Evolutionary conservation across 92 coral and sea anemone species (phyloP).

Genomic region (Hydrozoanthus gracilis): DNA sequence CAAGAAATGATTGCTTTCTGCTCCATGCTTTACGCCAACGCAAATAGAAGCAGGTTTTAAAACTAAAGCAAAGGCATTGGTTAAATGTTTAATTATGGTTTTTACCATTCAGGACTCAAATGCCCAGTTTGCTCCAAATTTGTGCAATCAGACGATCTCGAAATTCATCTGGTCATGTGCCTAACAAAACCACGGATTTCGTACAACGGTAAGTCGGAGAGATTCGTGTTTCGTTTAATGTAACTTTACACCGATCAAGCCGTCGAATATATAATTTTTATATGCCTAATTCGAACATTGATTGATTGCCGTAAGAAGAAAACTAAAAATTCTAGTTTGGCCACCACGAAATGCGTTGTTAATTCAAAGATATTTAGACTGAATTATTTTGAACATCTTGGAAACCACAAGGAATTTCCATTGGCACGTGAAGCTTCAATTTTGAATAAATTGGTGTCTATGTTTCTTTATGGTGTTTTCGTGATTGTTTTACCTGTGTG

Average conservation of each 20-base stretch:
- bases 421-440: background rate
- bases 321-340: background rate
- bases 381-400: background rate
- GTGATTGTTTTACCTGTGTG: background rate
- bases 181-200: slow-evolving; percentile 99
- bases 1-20: slow-evolving; percentile 32
- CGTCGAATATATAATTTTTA: background rate
- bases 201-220: slow-evolving; percentile 82
- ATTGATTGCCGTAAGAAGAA: slow-evolving; percentile 9
- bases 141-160: slow-evolving; percentile 91
- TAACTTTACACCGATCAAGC: background rate
- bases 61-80: background rate
- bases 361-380: slow-evolving; percentile 2
- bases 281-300: background rate
- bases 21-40: slow-evolving; percentile 11
- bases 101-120: slow-evolving; percentile 78
- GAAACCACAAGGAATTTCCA: slow-evolving; percentile 7
- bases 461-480: background rate
- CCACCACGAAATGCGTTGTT: background rate
- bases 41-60: background rate
- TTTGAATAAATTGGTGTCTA: background rate
- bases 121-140: slow-evolving; percentile 99
- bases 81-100: slow-evolving; percentile 26
- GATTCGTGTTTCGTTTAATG: background rate
- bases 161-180: slow-evolving; percentile 95